phyloP scores from a whole-genome alignment of 2,888 invertebrate species.

The Aphidius colemani region DNA sequence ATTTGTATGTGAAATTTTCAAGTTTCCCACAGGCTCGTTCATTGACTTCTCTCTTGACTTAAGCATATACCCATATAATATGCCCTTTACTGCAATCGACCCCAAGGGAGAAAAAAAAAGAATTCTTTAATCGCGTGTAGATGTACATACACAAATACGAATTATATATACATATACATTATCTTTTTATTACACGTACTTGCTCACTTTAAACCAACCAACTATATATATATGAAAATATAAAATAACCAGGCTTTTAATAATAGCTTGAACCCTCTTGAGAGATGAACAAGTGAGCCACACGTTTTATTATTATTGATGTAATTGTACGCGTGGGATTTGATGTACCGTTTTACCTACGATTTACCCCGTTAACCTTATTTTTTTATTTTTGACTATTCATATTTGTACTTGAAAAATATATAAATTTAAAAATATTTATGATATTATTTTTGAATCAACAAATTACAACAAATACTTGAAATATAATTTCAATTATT shows the following conservation, averaged over 20 bases:
- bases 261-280: conserved; percentile 17
- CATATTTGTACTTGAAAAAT: too few relatives aligned
- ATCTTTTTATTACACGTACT: too few relatives aligned
- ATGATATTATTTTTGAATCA: too few relatives aligned
- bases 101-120: conserved; percentile 13
- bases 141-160: background rate
- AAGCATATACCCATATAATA: background rate
- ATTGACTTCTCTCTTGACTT: conserved; percentile 1
- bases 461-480: too few relatives aligned
- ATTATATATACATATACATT: too few relatives aligned
- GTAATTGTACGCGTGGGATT: too few relatives aligned
- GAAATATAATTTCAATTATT: too few relatives aligned
- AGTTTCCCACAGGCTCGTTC: conserved; percentile 43
- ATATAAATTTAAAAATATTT: too few relatives aligned
- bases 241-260: conserved; percentile 8
- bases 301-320: too few relatives aligned
- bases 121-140: conserved; percentile 20
- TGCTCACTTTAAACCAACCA: background rate
- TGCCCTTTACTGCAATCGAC: background rate
- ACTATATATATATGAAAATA: too few relatives aligned
- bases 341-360: too few relatives aligned
- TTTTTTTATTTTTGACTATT: background rate
- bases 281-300: too few relatives aligned
- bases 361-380: conserved; percentile 12
- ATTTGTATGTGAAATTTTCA: conserved; percentile 42